A percentile compares a stretch with the other conserved stretches of the same genome.
These are phyloP conservation scores for Tolypeutes matacus DNA, from an alignment of 2,797 vertebrate species.

Conservation along the genomic window DNA sequence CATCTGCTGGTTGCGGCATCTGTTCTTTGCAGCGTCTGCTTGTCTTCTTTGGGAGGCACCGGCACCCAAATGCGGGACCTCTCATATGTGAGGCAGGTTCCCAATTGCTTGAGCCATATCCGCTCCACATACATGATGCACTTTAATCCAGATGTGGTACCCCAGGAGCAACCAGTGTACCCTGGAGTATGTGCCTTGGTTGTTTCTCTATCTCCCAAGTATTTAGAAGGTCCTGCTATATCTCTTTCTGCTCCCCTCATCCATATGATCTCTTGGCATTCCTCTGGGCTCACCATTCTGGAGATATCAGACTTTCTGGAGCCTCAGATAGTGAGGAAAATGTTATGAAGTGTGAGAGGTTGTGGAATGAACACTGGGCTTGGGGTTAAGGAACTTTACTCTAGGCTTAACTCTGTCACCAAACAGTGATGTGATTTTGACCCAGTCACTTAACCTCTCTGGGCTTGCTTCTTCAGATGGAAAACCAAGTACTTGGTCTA, in stretches of 20 bases:
- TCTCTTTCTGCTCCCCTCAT: not conserved
- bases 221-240: constrained; percentile 8
- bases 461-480: constrained; percentile 49
- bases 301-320: constrained; percentile 63
- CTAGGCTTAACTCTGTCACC: constrained; percentile 55
- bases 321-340: constrained; percentile 68
- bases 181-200: not conserved
- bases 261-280: not conserved
- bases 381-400: constrained; percentile 71
- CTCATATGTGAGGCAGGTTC: too few species aligned
- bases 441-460: constrained; percentile 48
- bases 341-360: constrained; percentile 82
- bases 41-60: too few species aligned
- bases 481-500: constrained; percentile 37
- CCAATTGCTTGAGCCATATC: too few species aligned
- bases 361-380: constrained; percentile 76
- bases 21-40: too few species aligned
- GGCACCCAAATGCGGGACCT: too few species aligned
- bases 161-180: not conserved
- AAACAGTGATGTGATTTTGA: constrained; percentile 41
- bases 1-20: too few species aligned
- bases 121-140: too few species aligned
- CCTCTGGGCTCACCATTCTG: not conserved
- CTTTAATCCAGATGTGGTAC: not conserved
- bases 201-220: not conserved